Percentiles rank a stretch among this genome's conserved stretches.
Evolutionary conservation across 2,797 vertebrate species (phyloP).

Genomic region (Brotula barbata): DNA sequence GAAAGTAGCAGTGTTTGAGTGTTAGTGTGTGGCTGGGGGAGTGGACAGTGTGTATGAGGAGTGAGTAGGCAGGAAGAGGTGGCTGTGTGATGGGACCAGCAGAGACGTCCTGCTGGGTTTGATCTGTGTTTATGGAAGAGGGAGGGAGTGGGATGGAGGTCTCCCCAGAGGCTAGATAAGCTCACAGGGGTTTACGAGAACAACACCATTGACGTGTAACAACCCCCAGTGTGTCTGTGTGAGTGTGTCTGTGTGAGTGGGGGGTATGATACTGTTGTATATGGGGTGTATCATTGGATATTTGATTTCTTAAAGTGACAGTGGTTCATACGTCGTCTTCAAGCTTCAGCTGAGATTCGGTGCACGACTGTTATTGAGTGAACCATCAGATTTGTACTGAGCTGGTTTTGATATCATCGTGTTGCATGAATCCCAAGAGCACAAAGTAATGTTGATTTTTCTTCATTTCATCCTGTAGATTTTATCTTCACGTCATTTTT

Average conservation of each 20-base stretch:
- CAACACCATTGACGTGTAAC: conserved; percentile 35
- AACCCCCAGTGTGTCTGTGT: conserved; percentile 42
- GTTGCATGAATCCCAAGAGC: too few species aligned
- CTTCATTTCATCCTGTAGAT: too few species aligned
- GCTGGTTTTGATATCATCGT: too few species aligned
- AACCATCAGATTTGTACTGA: too few species aligned
- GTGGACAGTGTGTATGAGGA: conserved; percentile 53
- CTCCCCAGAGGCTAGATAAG: conserved; percentile 59
- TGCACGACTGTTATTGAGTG: too few species aligned
- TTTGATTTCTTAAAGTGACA: too few species aligned
- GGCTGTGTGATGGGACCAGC: conserved; percentile 44
- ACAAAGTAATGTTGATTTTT: too few species aligned
- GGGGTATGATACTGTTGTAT: too few species aligned
- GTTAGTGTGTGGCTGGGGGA: conserved; percentile 64
- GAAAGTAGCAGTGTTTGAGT: conserved; percentile 67
- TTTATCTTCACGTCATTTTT: too few species aligned
- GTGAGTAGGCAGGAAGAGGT: conserved; percentile 36
- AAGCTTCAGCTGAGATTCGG: too few species aligned
- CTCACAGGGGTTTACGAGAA: conserved; percentile 34
- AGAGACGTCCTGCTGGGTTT: conserved; percentile 45
- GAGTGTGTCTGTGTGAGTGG: conserved; percentile 39
- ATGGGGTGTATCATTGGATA: neutral
- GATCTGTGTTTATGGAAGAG: conserved; percentile 42
- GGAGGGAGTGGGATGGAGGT: conserved; percentile 43
- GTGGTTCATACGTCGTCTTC: too few species aligned